Base-by-base conservation (phyloP, 2,797 vertebrate species). In the Hirundo rustica region DNA sequence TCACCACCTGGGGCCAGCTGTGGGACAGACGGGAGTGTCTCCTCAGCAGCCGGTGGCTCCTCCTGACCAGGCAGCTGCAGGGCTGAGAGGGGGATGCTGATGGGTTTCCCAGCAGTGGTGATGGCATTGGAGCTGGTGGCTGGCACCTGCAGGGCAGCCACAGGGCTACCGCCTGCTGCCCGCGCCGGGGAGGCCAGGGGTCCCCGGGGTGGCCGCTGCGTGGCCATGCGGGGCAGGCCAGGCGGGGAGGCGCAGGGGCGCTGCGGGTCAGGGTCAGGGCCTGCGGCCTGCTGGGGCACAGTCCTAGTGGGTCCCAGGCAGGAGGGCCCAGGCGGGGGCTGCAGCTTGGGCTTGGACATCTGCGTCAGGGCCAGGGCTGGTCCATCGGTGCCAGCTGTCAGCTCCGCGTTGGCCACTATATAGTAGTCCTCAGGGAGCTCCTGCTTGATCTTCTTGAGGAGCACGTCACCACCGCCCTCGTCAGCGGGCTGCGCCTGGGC, bases 371-470 rank as follows among this genome's bases (percentile, higher is more conserved):
- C 97, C n/a, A 98, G 89, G 4, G 98, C 88, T 0, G 97, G 98
- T 25, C 97, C 98, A 1, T 98, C 98, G 0, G 96, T 83, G 0
- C 98, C 98, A 0, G 97, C 97, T 0, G 98, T 98, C 50, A 98
- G 96, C 95, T 99, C 98, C 4, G 98, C 97, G 0, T 98, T 98
- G 50, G 98, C 98, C 93, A 98, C 98, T 13, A 98, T 98, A 62
- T 98, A 98, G 93, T 98, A 98, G 94, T 99, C 98, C 95, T 99
- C 99, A 0, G 98, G 98, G 45, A 97, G 97, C 95, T 99, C 99
- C 91, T 98, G 98, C 95, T 99, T 99, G 91, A 99, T 98, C 95
- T 98, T 99, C 96, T 99, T 99, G 68, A 98, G 97, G 19, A 98
- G 96, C 22, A 97, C 97, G 30, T 99, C 98, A 2, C 66, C 92